Percentiles rank a stretch among this genome's conserved stretches.
These are phyloP conservation scores for Drosophila dives DNA, from an alignment of 2,888 invertebrate genomes.

Conservation along the genomic window DNA sequence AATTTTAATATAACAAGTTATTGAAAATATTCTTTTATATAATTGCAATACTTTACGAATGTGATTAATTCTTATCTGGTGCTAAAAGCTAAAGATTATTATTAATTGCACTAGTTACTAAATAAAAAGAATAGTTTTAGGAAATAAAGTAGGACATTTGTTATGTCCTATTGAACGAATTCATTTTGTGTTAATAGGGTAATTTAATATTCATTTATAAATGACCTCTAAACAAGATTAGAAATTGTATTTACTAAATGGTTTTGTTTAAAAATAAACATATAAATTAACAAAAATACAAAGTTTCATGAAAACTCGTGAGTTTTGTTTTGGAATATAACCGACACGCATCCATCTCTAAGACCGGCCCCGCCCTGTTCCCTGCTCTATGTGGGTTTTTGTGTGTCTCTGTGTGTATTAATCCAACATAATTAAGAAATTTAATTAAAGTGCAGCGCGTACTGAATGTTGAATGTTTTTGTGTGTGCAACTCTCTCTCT, in stretches of 20 bases:
- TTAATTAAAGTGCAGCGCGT: slow-evolving; percentile 78
- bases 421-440: slow-evolving; percentile 79
- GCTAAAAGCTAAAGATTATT: not conserved
- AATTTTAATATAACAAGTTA: not conserved
- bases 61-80: not conserved
- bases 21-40: not conserved
- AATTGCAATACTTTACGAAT: not conserved
- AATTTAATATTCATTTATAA: not conserved
- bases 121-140: not conserved
- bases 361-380: not conserved
- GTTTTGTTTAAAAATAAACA: not conserved
- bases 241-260: not conserved
- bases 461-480: slow-evolving; percentile 65
- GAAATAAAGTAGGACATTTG: not conserved
- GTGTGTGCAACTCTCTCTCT: slow-evolving; percentile 5
- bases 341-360: slow-evolving; percentile 5
- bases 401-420: slow-evolving; percentile 55
- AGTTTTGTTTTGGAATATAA: not conserved
- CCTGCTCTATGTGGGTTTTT: slow-evolving; percentile 22
- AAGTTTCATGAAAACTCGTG: not conserved
- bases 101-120: not conserved
- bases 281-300: too few species aligned
- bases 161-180: not conserved
- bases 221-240: not conserved
- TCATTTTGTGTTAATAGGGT: not conserved